Evolutionary conservation across 2,888 invertebrate genomes (phyloP), one percentile per base, ranked within the genome.

Genomic region (Pyrocoelia pectoralis): DNA sequence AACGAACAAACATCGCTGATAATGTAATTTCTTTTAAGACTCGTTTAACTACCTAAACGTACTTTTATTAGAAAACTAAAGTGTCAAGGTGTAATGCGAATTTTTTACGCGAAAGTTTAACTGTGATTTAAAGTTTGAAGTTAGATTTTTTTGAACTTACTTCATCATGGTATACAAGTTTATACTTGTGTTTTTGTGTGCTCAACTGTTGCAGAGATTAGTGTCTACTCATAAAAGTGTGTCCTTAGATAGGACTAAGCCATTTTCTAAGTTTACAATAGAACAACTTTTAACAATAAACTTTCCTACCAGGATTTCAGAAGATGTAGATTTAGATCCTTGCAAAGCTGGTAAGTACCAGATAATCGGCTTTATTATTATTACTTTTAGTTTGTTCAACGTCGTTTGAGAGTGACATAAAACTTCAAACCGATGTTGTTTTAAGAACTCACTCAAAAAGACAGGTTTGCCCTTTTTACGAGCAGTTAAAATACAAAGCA

Each of bases 241-340:
- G 33, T 14, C 56, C 15, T 52, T 18, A 53, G 53, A 41, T 17
- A 64, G 61, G 58, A 61, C 61, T 56, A 66, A 56, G 46, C 48
- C 50, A 29, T 40, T 49, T 54, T 65, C 63, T 18, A 78, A 75
- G 67, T 81, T 85, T 77, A 89, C 89, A 56, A 85, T 89, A 76
- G 88, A 91, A 18, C 88, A 93, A 75, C 81, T 93, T 69, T 78
- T 90, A 74, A 85, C 81, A 56, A 84, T 82, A 57, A 83, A 84
- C 69, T 93, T 90, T 74, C 87, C 89, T 48, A 84, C 84, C 65
- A 89, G 88, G 76, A 86, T 88, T 63, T 92, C 91, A 46, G 85
- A 86, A 67, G 94, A 94, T 79, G 81, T 91, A 68, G 91, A 94
- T 78, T 83, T 92, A 85, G 94, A 94, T 83, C 90, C 94, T 58